Conservation (phyloP, 2,797 vertebrate species). For the Neosalanx taihuensis region DNA sequence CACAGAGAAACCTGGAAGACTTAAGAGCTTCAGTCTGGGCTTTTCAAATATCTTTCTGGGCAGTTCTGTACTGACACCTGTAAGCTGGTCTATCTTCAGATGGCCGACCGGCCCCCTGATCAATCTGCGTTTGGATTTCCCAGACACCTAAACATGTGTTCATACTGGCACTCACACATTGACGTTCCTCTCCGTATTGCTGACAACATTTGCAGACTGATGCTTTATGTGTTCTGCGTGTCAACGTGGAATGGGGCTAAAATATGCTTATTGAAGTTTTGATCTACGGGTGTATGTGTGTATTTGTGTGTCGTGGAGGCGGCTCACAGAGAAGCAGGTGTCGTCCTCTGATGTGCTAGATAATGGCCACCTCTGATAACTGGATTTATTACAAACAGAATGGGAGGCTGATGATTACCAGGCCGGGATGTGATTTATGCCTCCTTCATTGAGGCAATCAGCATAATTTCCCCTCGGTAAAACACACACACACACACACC, state of each 20-base stretch:
- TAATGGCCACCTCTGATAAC: conserved; percentile 52
- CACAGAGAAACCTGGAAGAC: no score
- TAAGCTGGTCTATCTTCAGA: no score
- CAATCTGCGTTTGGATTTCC: conserved; percentile 50
- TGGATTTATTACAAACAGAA: conserved; percentile 63
- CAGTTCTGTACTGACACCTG: no score
- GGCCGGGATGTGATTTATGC: conserved; percentile 62
- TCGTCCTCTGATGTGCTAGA: conserved; percentile 56
- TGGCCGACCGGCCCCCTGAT: conserved; percentile 39
- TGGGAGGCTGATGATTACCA: conserved; percentile 62
- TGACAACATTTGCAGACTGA: conserved; percentile 35
- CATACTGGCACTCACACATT: conserved; percentile 60
- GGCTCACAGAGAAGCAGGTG: conserved; percentile 45
- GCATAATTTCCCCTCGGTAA: conserved; percentile 62
- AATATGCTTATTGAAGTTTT: conserved; percentile 58
- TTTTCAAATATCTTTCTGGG: no score
- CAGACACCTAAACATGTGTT: conserved; percentile 65
- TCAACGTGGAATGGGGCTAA: conserved; percentile 36
- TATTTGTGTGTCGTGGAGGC: conserved; percentile 42
- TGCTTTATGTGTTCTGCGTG: conserved; percentile 42
- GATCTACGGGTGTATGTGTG: conserved; percentile 53
- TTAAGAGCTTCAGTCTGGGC: no score
- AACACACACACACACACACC: conserved; percentile 27
- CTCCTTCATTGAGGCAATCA: conserved; percentile 66
- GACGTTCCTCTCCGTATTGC: conserved; percentile 32